Evolutionary conservation across 2,113 vertebrate species (phyloP), one percentile per base, ranked within the genome.

Genomic region (Lagenorhynchus albirostris): DNA sequence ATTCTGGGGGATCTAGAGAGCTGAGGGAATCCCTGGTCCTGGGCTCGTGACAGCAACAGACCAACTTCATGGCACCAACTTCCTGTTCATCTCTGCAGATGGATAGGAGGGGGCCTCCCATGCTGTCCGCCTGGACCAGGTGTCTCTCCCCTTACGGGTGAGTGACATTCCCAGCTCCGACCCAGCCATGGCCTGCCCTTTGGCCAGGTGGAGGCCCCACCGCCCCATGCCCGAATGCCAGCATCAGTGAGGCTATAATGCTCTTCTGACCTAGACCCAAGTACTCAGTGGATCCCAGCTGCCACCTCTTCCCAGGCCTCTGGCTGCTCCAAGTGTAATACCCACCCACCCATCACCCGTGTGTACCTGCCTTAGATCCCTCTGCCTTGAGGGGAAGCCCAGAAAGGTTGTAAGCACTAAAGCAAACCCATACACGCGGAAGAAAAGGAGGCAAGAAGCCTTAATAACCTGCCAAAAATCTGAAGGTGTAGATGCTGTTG

Each of bases 101-200:
- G 26, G 13, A 17, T 25, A 7, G 58, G 58, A 10, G 4, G 29
- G 44, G 17, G 13, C 13, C 8, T 11, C 26, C 18, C 6, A 1
- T 5, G 60, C 55, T 5, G 60, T 29, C 13, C 14, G 3, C 14
- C 21, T 10, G 68, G 8, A 89, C 33, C 6, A 26, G 55, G 58
- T 5, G 21, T 50, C 50, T 67, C 68, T 47, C 50, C n/a, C 0
- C 36, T 33, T 29, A 29, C 15, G 47, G 31, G 33, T 18, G 50
- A 18, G 29, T 20, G 74, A 31, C 38, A 31, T 44, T 71, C 58
- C 38, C 6, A 21, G 17, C n/a, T 29, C n/a, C 0, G 3, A 47
- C 18, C 62, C 9, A 0, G 1, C 23, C 23, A 26, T 0, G 0
- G 6, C 60, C 50, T 88, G 47, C 58, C 31, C 3, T 38, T 76